Evolutionary conservation across 2,888 invertebrate species (phyloP).

Genomic region (Pterostichus madidus): DNA sequence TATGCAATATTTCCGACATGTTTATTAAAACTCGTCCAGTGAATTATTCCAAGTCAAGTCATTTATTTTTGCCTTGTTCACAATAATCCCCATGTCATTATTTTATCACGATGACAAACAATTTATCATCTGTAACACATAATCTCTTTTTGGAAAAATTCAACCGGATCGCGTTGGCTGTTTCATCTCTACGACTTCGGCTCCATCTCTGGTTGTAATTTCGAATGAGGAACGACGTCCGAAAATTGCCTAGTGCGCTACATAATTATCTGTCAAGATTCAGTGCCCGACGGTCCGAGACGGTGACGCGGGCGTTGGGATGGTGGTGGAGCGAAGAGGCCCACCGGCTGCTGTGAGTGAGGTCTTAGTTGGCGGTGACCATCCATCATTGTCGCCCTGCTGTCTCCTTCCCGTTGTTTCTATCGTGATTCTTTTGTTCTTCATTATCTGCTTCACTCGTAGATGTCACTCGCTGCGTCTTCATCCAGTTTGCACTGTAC

Average conservation of each 20-base stretch:
- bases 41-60: background rate
- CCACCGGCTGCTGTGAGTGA: conserved; percentile 50
- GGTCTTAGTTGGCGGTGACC: conserved; percentile 61
- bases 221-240: conserved; percentile 50
- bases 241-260: conserved; percentile 58
- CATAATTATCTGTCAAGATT: conserved; percentile 66
- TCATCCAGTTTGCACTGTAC: conserved; percentile 22
- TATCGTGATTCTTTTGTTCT: conserved; percentile 65
- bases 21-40: conserved; percentile 15
- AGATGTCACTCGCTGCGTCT: conserved; percentile 51
- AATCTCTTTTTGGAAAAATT: conserved; percentile 47
- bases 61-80: conserved; percentile 21
- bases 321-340: background rate
- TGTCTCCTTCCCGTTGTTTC: conserved; percentile 53
- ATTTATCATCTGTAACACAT: conserved; percentile 51
- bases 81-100: conserved; percentile 17
- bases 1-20: conserved; percentile 6
- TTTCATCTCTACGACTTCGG: conserved; percentile 8
- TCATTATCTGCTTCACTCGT: conserved; percentile 57
- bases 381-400: conserved; percentile 63
- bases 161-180: background rate
- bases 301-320: conserved; percentile 14
- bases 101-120: conserved; percentile 51
- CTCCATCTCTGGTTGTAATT: conserved; percentile 42
- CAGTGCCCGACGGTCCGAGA: conserved; percentile 34